A percentile compares a stretch with the other conserved stretches of the same genome.
Conservation (phyloP, 2,113 vertebrate genomes). For the Acinonyx jubatus region DNA sequence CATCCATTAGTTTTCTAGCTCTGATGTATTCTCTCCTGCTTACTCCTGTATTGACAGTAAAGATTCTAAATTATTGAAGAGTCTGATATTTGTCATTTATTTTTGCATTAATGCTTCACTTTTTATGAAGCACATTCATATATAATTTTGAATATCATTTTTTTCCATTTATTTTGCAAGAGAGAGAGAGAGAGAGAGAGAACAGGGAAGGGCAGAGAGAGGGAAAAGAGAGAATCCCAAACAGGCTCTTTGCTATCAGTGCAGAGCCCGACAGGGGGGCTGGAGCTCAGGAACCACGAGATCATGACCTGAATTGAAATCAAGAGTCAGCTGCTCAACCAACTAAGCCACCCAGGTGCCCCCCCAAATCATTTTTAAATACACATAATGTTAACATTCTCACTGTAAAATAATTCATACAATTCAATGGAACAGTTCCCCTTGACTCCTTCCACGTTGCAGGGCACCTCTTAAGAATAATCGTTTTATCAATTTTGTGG, state of each 20-base stretch:
- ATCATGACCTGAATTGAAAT: no score
- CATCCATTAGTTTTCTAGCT: neutral
- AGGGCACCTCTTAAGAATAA: neutral
- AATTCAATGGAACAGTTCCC: neutral
- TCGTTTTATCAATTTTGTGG: neutral
- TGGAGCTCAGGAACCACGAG: no score
- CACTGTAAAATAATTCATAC: neutral
- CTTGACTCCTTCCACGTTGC: neutral
- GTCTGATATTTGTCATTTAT: neutral
- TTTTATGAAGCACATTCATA: neutral
- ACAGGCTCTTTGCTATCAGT: no score
- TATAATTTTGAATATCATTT: neutral
- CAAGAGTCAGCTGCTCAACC: no score
- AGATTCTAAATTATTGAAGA: neutral
- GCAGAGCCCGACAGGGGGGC: no score
- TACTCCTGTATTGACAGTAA: neutral
- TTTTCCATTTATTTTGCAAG: no score
- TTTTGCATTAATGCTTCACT: neutral
- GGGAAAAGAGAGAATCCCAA: no score
- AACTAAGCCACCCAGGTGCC: no score
- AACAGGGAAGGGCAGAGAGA: no score
- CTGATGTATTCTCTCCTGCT: neutral
- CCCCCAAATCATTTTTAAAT: neutral
- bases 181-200: no score
- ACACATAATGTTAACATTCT: neutral